phyloP scores from a whole-genome alignment of 1,140 invertebrate genomes.

The Lamellibrachia luymesi region DNA sequence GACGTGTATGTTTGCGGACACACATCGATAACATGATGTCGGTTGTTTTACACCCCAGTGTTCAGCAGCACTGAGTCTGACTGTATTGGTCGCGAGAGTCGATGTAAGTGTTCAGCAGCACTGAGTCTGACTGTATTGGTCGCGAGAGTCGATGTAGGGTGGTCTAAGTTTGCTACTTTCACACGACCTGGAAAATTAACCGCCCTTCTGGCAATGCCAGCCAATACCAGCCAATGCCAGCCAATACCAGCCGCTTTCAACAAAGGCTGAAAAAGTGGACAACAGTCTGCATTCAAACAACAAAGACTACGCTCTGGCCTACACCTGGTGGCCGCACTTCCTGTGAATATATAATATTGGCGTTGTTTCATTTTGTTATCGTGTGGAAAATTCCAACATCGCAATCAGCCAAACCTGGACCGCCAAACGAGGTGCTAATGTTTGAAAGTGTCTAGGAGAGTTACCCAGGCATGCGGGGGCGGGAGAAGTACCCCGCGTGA shows the following conservation, averaged over 20 bases:
- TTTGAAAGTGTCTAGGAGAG: background rate
- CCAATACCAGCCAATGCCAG: background rate
- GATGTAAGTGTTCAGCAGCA: background rate
- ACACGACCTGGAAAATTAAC: background rate
- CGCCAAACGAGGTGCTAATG: background rate
- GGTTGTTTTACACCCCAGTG: background rate
- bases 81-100: background rate
- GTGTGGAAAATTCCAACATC: background rate
- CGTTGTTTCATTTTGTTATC: background rate
- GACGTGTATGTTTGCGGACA: background rate
- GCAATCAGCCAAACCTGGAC: background rate
- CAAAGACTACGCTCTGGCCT: background rate
- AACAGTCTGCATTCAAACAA: background rate
- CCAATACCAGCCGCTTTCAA: background rate
- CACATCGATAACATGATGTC: background rate
- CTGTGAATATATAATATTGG: background rate
- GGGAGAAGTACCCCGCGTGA: no score
- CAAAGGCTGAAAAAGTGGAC: background rate
- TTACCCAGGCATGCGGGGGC: background rate
- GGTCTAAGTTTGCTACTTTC: background rate
- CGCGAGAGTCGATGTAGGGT: background rate
- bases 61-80: background rate
- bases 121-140: background rate
- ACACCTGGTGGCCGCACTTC: background rate
- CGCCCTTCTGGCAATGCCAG: background rate